Percentiles rank a stretch among this genome's conserved stretches.
Conservation (phyloP, 2,797 vertebrate genomes). For the Sebastes itinus region DNA sequence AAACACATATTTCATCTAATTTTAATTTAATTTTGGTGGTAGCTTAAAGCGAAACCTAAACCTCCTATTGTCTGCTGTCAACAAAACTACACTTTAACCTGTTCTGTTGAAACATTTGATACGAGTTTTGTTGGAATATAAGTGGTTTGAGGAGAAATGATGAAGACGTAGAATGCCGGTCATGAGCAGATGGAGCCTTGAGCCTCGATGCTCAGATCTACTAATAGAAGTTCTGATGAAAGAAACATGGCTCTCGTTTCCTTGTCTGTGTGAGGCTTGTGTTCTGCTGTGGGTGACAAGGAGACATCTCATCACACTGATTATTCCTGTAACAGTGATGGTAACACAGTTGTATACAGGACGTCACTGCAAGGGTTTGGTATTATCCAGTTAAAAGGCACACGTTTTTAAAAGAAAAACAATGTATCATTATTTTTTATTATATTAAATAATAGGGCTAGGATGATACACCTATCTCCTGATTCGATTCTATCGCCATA, state of each 20-base stretch:
- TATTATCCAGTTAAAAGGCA: neutral
- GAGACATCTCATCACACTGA: constrained; percentile 15
- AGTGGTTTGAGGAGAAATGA: neutral
- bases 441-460: neutral
- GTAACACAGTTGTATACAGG: constrained; percentile 10
- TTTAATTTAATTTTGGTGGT: neutral
- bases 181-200: constrained; percentile 30
- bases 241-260: constrained; percentile 4
- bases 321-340: constrained; percentile 11
- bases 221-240: constrained; percentile 21
- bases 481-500: no score
- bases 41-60: neutral
- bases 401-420: neutral
- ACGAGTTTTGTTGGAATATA: neutral
- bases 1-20: neutral
- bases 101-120: neutral
- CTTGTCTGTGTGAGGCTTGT: neutral
- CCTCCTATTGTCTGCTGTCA: neutral
- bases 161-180: neutral
- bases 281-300: constrained; percentile 1
- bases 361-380: neutral
- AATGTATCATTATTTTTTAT: neutral
- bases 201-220: constrained; percentile 13
- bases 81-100: neutral
- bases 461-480: no score